These are phyloP conservation scores for Pectinophora gossypiella DNA, from an alignment of 1,140 invertebrate species.

Conservation along the genomic window DNA sequence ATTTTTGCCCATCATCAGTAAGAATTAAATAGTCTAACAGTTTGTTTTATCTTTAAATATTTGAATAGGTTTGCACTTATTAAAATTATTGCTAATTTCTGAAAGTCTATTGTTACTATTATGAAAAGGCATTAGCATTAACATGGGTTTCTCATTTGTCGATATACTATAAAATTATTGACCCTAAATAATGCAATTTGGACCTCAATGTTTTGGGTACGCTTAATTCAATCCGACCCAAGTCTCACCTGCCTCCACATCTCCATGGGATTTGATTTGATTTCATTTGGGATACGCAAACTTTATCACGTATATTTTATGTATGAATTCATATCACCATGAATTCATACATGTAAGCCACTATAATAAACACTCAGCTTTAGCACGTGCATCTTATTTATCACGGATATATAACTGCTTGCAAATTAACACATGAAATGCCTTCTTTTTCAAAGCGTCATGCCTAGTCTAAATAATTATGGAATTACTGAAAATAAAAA, in stretches of 20 bases:
- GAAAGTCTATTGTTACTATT: too few species aligned
- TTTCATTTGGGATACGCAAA: slow-evolving; percentile 7
- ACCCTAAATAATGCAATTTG: slow-evolving; percentile 8
- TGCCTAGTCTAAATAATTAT: neutral
- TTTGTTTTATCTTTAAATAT: too few species aligned
- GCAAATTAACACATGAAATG: too few species aligned
- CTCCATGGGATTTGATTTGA: slow-evolving; percentile 13
- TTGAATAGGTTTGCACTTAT: too few species aligned
- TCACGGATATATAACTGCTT: too few species aligned
- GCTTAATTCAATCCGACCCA: slow-evolving; percentile 13
- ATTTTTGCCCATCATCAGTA: neutral
- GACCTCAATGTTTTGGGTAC: neutral
- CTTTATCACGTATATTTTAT: neutral
- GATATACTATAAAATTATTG: slow-evolving; percentile 2
- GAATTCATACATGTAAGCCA: too few species aligned
- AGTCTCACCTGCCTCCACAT: slow-evolving; percentile 9
- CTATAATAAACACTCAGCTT: too few species aligned
- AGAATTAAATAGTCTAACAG: too few species aligned
- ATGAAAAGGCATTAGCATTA: too few species aligned
- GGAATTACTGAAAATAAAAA: neutral
- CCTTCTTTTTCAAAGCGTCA: neutral
- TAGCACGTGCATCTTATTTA: too few species aligned
- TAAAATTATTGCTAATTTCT: too few species aligned
- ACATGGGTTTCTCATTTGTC: too few species aligned
- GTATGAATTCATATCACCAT: neutral